A percentile compares a stretch with the other conserved stretches of the same genome.
Evolutionary conservation across 1,140 invertebrate genomes (phyloP).

Genomic region (Plutomurus gul): DNA sequence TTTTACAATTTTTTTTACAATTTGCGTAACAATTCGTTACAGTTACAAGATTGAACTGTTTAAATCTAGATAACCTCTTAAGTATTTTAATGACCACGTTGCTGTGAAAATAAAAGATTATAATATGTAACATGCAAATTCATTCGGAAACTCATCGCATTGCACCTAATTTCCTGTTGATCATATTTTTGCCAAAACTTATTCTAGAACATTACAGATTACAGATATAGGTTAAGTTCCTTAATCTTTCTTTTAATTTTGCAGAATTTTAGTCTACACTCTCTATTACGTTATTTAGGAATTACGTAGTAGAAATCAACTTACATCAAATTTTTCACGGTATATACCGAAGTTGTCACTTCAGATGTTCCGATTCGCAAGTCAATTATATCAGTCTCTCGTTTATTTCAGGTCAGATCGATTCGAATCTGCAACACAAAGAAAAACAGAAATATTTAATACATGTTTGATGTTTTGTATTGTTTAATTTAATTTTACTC

Average conservation of each 20-base stretch:
- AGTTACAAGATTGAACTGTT: no score
- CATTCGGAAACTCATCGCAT: no score
- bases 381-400: conserved; percentile 23
- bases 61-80: no score
- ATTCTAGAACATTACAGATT: background rate
- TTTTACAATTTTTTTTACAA: no score
- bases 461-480: background rate
- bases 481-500: background rate
- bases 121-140: no score
- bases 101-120: no score
- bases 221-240: background rate
- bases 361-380: background rate
- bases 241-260: background rate
- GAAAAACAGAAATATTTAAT: background rate
- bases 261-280: no score
- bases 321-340: background rate
- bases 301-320: background rate
- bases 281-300: background rate
- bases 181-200: background rate
- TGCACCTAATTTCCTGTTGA: background rate
- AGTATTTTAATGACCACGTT: no score
- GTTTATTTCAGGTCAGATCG: conserved; percentile 6
- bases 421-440: background rate
- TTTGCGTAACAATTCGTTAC: no score
- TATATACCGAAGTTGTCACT: background rate